A percentile compares a stretch with the other conserved stretches of the same genome.
Evolutionary conservation across 2,113 vertebrate genomes (phyloP).

Genomic region (Bos javanicus): DNA sequence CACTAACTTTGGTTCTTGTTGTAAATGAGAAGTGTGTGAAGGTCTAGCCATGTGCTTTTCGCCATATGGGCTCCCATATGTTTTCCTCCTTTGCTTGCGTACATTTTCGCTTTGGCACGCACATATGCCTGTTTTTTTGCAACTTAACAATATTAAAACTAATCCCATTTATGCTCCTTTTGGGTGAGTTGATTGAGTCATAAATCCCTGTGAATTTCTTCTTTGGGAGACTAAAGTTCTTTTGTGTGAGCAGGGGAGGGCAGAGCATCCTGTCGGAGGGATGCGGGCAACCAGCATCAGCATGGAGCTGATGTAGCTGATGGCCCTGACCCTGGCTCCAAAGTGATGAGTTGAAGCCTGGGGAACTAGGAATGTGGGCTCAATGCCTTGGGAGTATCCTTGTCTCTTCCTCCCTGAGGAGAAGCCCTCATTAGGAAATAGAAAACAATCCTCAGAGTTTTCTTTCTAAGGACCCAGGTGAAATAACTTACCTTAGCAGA

Average conservation of each 20-base stretch:
- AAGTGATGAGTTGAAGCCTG: background rate
- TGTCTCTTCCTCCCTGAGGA: background rate
- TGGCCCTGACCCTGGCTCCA: background rate
- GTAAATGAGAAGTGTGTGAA: conserved; percentile 74
- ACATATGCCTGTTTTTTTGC: conserved; percentile 78
- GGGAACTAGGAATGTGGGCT: background rate
- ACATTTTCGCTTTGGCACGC: conserved; percentile 77
- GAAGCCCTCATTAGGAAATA: background rate
- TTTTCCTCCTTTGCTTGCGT: conserved; percentile 68
- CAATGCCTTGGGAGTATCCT: background rate
- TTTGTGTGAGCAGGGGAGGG: conserved; percentile 28
- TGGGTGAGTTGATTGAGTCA: conserved; percentile 68
- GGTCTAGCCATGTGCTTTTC: conserved; percentile 74
- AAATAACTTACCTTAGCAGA: background rate
- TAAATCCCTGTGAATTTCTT: conserved; percentile 63
- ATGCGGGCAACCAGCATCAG: background rate
- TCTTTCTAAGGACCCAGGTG: background rate
- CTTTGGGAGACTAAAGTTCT: conserved; percentile 47
- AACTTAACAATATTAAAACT: conserved; percentile 80
- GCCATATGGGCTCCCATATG: conserved; percentile 80
- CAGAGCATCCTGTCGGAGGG: background rate
- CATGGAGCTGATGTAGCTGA: background rate
- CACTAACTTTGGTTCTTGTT: conserved; percentile 73
- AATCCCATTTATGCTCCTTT: conserved; percentile 76
- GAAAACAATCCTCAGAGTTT: background rate